A percentile compares a stretch with the other conserved stretches of the same genome.
These are phyloP conservation scores for Dolichallabes microphthalmus DNA, from an alignment of 2,113 vertebrate species.

Conservation along the genomic window DNA sequence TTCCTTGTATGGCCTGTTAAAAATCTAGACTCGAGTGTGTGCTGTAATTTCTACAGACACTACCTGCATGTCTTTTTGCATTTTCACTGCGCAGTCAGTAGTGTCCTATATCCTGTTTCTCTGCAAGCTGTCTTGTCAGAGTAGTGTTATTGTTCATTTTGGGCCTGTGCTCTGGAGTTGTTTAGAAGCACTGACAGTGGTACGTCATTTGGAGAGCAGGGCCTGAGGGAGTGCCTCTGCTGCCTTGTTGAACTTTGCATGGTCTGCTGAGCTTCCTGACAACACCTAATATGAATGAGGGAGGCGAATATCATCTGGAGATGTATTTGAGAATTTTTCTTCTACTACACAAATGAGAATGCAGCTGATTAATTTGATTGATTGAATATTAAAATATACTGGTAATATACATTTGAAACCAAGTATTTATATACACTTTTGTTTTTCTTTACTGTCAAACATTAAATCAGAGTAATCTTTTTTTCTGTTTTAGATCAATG, in stretches of 20 bases:
- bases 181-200: constrained; percentile 22
- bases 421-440: too few species aligned
- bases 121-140: constrained; percentile 36
- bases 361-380: neutral
- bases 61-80: neutral
- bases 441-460: too few species aligned
- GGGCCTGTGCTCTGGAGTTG: constrained; percentile 12
- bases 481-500: too few species aligned
- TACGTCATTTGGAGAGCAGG: constrained; percentile 31
- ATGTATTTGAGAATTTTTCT: neutral
- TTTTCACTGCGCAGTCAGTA: neutral
- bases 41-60: neutral
- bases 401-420: too few species aligned
- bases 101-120: neutral
- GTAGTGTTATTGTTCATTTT: constrained; percentile 37
- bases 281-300: neutral
- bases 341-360: neutral
- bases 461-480: too few species aligned
- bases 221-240: constrained; percentile 32
- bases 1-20: neutral
- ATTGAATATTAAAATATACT: neutral
- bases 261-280: constrained; percentile 29
- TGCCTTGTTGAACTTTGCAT: constrained; percentile 41
- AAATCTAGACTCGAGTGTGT: neutral
- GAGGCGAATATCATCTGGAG: neutral